A percentile compares a stretch with the other conserved stretches of the same genome.
These are phyloP conservation scores for Stenodera caucasica DNA, from an alignment of 2,888 invertebrate species.

Conservation along the genomic window DNA sequence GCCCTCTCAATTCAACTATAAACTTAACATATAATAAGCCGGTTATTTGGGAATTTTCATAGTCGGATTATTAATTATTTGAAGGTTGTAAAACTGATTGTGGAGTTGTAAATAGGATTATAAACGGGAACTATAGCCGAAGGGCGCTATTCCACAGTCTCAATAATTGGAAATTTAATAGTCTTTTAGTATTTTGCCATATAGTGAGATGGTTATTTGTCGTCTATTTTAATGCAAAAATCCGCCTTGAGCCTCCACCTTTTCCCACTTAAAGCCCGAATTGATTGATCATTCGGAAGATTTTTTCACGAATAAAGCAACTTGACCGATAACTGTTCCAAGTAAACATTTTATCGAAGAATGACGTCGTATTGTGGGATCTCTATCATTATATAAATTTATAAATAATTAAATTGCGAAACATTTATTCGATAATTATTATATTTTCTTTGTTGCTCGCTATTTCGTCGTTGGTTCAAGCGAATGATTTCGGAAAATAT, in stretches of 20 bases:
- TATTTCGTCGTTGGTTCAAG: too few species aligned
- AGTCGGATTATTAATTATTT: neutral
- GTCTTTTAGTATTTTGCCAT: neutral
- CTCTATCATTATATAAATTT: neutral
- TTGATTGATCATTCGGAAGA: too few species aligned
- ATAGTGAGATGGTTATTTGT: neutral
- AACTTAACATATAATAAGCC: neutral
- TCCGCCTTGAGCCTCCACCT: too few species aligned
- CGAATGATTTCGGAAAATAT: too few species aligned
- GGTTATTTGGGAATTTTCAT: neutral
- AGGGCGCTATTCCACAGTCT: neutral
- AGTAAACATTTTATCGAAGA: constrained; percentile 3
- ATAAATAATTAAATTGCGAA: constrained; percentile 3
- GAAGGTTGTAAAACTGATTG: neutral
- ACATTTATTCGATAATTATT: neutral
- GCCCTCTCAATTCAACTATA: neutral
- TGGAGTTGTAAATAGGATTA: neutral
- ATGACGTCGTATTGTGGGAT: constrained; percentile 1
- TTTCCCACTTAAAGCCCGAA: too few species aligned
- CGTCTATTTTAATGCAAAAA: neutral
- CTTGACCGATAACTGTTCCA: constrained; percentile 15
- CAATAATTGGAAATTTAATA: neutral
- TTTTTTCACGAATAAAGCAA: too few species aligned
- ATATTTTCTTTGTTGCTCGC: neutral
- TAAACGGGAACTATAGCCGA: neutral